These are phyloP conservation scores for Ctenopoma kingsleyae DNA, from an alignment of 2,797 vertebrate genomes.

Conservation along the genomic window DNA sequence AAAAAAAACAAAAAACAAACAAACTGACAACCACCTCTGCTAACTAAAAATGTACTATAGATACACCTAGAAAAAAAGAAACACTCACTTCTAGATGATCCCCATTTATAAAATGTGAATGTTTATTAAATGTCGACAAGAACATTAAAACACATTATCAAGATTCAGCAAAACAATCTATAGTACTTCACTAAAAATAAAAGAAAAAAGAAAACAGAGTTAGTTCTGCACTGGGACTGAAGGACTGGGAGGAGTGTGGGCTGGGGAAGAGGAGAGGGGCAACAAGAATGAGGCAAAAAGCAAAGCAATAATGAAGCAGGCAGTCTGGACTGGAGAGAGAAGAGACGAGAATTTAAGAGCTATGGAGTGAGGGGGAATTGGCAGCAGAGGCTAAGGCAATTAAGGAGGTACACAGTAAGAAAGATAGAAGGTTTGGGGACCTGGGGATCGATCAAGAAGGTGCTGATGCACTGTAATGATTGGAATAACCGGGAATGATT, in stretches of 20 bases:
- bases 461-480: slow-evolving; percentile 69
- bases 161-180: slow-evolving; percentile 86
- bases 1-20: not conserved
- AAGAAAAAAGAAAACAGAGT: slow-evolving; percentile 66
- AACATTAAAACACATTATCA: slow-evolving; percentile 88
- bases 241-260: slow-evolving; percentile 10
- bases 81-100: slow-evolving; percentile 17
- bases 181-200: slow-evolving; percentile 78
- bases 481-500: slow-evolving; percentile 68
- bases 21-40: not conserved
- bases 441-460: slow-evolving; percentile 52
- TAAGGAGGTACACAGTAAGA: slow-evolving; percentile 74
- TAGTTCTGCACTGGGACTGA: slow-evolving; percentile 68
- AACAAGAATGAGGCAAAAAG: slow-evolving; percentile 21
- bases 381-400: slow-evolving; percentile 78
- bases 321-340: slow-evolving; percentile 28
- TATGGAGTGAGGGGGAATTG: slow-evolving; percentile 47
- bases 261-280: not conserved
- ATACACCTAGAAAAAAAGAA: not conserved
- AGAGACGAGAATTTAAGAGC: slow-evolving; percentile 47
- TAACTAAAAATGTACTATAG: not conserved
- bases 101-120: slow-evolving; percentile 86
- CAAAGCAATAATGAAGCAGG: slow-evolving; percentile 48
- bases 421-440: slow-evolving; percentile 65
- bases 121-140: slow-evolving; percentile 88